Conservation (phyloP, 2,113 vertebrate species). For the Herpetotheres cachinnans region DNA sequence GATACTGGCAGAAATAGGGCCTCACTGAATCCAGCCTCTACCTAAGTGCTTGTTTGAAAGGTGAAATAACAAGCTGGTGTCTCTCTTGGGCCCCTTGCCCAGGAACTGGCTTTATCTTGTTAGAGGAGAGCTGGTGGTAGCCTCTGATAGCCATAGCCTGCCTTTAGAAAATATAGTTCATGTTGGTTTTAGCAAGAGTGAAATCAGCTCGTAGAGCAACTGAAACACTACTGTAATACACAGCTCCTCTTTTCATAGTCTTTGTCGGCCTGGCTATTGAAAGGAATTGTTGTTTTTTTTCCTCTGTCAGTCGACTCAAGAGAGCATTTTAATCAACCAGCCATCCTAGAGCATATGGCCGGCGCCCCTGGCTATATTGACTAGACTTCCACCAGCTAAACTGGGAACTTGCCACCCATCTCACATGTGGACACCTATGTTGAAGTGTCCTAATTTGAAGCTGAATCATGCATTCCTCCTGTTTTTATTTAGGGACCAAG, state of each 20-base stretch:
- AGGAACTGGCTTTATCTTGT: not conserved
- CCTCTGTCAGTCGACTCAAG: not conserved
- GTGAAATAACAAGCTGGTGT: not conserved
- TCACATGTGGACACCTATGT: not conserved
- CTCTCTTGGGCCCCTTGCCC: not conserved
- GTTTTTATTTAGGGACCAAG: not conserved
- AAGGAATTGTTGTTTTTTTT: not conserved
- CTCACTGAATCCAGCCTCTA: not conserved
- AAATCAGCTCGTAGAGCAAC: not conserved
- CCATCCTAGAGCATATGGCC: not conserved
- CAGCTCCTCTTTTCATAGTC: not conserved
- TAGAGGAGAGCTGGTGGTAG: not conserved
- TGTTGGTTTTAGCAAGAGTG: not conserved
- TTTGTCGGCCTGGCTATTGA: not conserved
- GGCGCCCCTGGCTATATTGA: not conserved
- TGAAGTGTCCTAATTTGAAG: not conserved
- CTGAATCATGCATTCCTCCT: not conserved
- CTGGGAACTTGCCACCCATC: not conserved
- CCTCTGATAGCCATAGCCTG: not conserved
- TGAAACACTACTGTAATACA: not conserved
- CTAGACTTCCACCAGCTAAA: not conserved
- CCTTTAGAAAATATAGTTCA: not conserved
- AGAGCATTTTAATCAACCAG: not conserved
- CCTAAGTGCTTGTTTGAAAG: not conserved
- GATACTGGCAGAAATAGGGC: not conserved